Conservation (phyloP, 2,113 vertebrate species). For the Spermophilus dauricus region DNA sequence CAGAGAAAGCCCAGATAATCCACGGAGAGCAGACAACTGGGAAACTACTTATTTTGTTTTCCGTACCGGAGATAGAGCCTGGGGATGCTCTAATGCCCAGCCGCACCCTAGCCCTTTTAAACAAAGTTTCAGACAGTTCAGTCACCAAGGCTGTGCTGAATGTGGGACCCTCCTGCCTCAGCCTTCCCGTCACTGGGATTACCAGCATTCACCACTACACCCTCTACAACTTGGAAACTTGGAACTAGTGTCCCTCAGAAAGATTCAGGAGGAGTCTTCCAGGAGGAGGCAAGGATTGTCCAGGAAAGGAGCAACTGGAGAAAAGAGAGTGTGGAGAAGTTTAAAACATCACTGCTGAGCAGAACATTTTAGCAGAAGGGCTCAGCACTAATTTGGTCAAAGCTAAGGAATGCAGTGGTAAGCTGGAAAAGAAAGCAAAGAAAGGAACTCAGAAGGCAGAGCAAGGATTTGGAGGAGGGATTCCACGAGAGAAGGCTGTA, state of each 20-base stretch:
- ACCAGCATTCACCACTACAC: background rate
- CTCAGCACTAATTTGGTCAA: background rate
- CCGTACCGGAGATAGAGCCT: background rate
- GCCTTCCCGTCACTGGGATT: background rate
- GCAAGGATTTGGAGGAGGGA: too few species aligned
- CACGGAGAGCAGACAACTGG: background rate
- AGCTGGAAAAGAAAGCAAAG: background rate
- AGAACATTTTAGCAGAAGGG: background rate
- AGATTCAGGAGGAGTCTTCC: background rate
- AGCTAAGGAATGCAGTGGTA: background rate
- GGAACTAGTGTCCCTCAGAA: background rate
- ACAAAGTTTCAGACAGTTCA: background rate
- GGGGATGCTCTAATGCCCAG: background rate
- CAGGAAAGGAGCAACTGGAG: background rate
- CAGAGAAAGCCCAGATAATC: background rate
- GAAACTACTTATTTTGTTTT: too few species aligned
- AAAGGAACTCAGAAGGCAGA: too few species aligned
- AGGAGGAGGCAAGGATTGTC: background rate
- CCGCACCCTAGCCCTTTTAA: background rate
- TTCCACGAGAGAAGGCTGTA: too few species aligned
- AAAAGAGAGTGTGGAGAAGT: background rate
- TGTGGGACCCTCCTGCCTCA: background rate
- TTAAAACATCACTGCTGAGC: background rate
- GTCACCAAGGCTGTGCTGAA: background rate
- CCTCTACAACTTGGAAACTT: background rate